These are phyloP conservation scores for Diabrotica balteata DNA, from an alignment of 2,888 invertebrate species.

Conservation along the genomic window DNA sequence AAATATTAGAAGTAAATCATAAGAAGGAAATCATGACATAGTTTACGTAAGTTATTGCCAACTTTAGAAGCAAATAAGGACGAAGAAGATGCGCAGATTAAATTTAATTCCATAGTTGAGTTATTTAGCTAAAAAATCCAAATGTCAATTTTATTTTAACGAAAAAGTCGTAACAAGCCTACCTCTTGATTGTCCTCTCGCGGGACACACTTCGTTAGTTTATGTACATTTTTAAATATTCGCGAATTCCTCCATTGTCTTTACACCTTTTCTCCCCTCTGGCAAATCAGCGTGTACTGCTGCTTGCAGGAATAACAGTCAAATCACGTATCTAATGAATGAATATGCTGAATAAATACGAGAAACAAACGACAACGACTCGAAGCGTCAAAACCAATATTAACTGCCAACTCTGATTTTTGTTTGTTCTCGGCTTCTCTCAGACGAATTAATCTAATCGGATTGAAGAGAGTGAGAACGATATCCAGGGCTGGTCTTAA, in stretches of 20 bases:
- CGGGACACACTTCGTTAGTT: not conserved
- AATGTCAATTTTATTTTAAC: no score
- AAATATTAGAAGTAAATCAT: no score
- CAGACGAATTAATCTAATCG: constrained; percentile 27
- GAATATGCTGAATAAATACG: constrained; percentile 30
- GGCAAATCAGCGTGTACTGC: not conserved
- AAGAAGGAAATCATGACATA: no score
- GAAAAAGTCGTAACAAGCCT: no score
- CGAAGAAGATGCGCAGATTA: no score
- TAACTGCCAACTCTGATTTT: constrained; percentile 29
- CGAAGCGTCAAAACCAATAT: constrained; percentile 30
- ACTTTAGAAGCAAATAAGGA: no score
- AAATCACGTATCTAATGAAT: constrained; percentile 28
- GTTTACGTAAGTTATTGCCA: no score
- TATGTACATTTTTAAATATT: constrained; percentile 1
- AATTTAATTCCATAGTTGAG: no score
- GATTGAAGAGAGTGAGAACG: constrained; percentile 4
- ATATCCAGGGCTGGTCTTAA: not conserved
- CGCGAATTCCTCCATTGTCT: not conserved
- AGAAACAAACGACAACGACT: constrained; percentile 21
- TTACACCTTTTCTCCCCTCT: not conserved
- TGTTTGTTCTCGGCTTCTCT: constrained; percentile 28
- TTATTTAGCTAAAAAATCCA: no score
- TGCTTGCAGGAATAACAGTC: constrained; percentile 1
- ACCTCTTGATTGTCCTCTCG: not conserved